Evolutionary conservation across 1,140 invertebrate species (phyloP).

Genomic region (Trichonephila clavipes): DNA sequence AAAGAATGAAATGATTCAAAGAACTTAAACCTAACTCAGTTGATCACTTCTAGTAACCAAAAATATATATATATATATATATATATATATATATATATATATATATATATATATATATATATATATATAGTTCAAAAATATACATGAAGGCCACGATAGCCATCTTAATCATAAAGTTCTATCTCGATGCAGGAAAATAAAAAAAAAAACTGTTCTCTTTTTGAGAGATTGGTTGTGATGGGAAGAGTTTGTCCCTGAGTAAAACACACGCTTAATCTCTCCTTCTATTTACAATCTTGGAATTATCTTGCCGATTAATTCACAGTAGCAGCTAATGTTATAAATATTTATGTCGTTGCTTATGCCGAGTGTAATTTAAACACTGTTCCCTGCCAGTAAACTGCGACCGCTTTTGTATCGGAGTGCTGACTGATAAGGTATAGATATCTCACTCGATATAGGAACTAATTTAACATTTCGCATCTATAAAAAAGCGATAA

Average conservation of each 20-base stretch:
- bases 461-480: conserved; percentile 21
- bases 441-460: conserved; percentile 14
- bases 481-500: conserved; percentile 16
- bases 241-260: neutral
- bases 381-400: neutral
- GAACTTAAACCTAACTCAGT: too few relatives aligned
- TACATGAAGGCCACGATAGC: too few relatives aligned
- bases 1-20: too few relatives aligned
- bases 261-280: neutral
- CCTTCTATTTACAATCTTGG: neutral
- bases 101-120: too few relatives aligned
- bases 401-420: neutral
- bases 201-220: too few relatives aligned
- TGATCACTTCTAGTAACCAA: too few relatives aligned
- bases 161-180: too few relatives aligned
- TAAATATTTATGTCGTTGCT: conserved; percentile 12
- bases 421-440: neutral
- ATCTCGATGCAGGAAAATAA: too few relatives aligned
- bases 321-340: neutral
- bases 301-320: neutral
- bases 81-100: too few relatives aligned
- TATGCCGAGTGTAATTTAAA: neutral
- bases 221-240: too few relatives aligned
- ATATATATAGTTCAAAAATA: too few relatives aligned
- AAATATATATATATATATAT: too few relatives aligned